Base-by-base conservation (phyloP, 2,113 vertebrate genomes). In the Rhinoptilus africanus region DNA sequence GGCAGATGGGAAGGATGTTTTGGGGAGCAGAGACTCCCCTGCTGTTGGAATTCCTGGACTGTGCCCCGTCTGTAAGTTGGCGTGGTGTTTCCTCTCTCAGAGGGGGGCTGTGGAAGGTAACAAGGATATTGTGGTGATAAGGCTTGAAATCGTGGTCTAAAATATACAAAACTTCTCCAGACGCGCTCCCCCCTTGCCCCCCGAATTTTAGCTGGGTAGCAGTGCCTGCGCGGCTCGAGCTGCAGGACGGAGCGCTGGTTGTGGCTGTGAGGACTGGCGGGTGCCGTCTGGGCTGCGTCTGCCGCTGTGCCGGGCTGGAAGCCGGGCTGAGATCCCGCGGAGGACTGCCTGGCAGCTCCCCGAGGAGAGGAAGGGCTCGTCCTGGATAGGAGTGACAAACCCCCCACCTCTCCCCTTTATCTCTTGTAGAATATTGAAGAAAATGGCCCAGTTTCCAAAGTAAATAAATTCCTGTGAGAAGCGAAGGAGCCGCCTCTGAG, bases 391-490 rank as follows among this genome's bases (percentile, higher is more conserved):
- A 48, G 63, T 62, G 45, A 69, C 67, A 67, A 7, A 19, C 6
- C 8, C 88, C 71, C 35, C n/a, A 5, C 28, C 32, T 82, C 41
- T 87, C 48, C 39, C 47, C 32, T 88, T 72, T 73, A 23, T 74
- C 30, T 93, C 91, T 85, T 78, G 68, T 89, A 74, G 53, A 85
- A 19, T 71, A 41, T 60, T 76, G 77, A 81, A 63, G 85, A 37
- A 89, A 91, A 88, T 30, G 60, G 68, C 86, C 71, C 26, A n/a
- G 37, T 81, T 94, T 84, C 87, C 92, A 78, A 43, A 73, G 32
- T 48, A 35, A 62, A 39, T 50, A 91, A 85, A 81, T 89, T 92
- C 68, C 81, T 84, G 63, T 79, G 82, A 53, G 90, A 51, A 13
- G 50, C 43, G 41, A 94, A 95, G 66, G 62, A 92, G 66, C 63